These are phyloP conservation scores for Gallinago solitaria DNA, from an alignment of 2,797 vertebrate species.

Conservation along the genomic window DNA sequence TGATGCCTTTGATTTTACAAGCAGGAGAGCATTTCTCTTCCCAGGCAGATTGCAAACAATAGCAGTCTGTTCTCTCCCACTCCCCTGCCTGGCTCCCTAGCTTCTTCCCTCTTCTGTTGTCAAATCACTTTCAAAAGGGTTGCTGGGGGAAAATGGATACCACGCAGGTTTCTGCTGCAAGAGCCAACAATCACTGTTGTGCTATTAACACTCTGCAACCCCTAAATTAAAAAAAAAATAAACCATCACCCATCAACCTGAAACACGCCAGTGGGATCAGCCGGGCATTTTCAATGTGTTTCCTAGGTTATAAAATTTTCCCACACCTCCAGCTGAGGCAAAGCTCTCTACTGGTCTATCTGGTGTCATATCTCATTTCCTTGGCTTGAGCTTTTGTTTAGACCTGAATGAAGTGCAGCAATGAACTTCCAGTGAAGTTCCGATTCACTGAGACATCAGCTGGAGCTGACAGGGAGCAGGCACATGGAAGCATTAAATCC, in stretches of 20 bases:
- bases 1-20: conserved; percentile 44
- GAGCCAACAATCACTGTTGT: not conserved
- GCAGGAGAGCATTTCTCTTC: conserved; percentile 10
- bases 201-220: not conserved
- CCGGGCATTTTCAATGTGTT: not conserved
- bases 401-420: not conserved
- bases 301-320: not conserved
- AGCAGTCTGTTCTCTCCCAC: not conserved
- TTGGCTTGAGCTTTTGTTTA: conserved; percentile 9
- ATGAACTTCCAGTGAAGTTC: conserved; percentile 1
- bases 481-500: not conserved
- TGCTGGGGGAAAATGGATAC: not conserved
- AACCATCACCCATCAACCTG: not conserved
- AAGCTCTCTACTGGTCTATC: not conserved
- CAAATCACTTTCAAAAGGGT: not conserved
- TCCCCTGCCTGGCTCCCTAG: not conserved
- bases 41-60: conserved; percentile 35
- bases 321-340: conserved; percentile 4
- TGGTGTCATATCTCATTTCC: not conserved
- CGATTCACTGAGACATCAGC: not conserved
- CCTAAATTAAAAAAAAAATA: not conserved
- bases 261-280: not conserved
- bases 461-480: not conserved
- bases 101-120: not conserved
- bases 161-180: not conserved